These are phyloP conservation scores for Elymnias hypermnestra DNA, from an alignment of 1,140 invertebrate genomes.

Conservation along the genomic window DNA sequence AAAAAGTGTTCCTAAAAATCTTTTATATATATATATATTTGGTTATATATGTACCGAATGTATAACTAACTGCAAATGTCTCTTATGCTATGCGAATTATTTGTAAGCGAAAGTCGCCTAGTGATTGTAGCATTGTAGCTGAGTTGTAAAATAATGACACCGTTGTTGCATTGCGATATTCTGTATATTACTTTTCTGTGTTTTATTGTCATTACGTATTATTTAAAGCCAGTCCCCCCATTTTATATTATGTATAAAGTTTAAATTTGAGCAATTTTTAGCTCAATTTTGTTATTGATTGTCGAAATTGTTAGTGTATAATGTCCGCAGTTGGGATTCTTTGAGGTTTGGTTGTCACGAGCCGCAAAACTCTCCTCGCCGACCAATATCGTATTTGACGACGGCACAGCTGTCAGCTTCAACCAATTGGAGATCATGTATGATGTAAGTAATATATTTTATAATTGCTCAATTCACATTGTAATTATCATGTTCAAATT, in stretches of 20 bases:
- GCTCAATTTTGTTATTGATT: slow-evolving; percentile 2
- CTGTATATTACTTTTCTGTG: no score
- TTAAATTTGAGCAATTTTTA: neutral
- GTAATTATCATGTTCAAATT: no score
- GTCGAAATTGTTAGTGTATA: slow-evolving; percentile 20
- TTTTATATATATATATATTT: no score
- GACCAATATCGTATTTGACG: slow-evolving; percentile 91
- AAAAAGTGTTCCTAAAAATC: no score
- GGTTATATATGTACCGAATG: no score
- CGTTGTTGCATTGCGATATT: neutral
- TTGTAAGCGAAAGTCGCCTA: neutral
- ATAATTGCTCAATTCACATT: neutral
- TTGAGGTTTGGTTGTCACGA: slow-evolving; percentile 96
- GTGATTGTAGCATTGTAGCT: no score
- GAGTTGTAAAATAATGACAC: no score
- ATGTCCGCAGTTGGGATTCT: slow-evolving; percentile 85
- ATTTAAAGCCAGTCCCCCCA: neutral
- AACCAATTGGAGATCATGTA: slow-evolving; percentile 94
- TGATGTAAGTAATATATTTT: slow-evolving; percentile 84
- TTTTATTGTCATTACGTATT: neutral
- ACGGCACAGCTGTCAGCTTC: slow-evolving; percentile 90
- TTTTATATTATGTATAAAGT: neutral
- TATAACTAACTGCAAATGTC: no score
- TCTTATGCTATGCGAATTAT: neutral
- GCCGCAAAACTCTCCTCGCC: slow-evolving; percentile 90